Evolutionary conservation across 2,113 vertebrate genomes (phyloP).

Genomic region (Phainopepla nitens): DNA sequence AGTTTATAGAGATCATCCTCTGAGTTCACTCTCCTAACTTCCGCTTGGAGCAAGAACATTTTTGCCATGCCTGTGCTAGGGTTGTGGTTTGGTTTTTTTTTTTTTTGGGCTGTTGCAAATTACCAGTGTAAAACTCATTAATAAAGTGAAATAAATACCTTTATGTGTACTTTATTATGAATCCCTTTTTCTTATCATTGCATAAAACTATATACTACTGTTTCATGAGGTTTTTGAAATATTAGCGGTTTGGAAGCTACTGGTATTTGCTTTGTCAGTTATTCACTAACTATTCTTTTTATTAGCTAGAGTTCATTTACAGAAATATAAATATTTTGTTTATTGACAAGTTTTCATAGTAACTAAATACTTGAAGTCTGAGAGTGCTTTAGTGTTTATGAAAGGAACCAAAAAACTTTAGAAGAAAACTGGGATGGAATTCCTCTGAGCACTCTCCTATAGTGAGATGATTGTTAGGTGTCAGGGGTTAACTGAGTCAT

Average conservation of each 20-base stretch:
- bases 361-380: background rate
- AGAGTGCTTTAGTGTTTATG: background rate
- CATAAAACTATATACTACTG: background rate
- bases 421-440: background rate
- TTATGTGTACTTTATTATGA: background rate
- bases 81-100: too few relatives aligned
- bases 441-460: background rate
- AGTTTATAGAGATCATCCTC: background rate
- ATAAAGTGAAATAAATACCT: background rate
- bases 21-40: background rate
- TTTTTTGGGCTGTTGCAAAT: background rate
- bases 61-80: background rate
- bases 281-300: background rate
- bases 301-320: background rate
- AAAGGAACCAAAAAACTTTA: background rate
- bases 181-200: background rate
- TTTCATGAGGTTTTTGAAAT: background rate
- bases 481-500: background rate
- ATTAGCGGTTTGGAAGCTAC: background rate
- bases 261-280: background rate
- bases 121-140: background rate
- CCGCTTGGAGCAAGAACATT: background rate
- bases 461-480: background rate
- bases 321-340: background rate
- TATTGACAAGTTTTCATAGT: background rate